Base-by-base conservation (phyloP, 2,888 invertebrate species). In the Heliothis peltigera region DNA sequence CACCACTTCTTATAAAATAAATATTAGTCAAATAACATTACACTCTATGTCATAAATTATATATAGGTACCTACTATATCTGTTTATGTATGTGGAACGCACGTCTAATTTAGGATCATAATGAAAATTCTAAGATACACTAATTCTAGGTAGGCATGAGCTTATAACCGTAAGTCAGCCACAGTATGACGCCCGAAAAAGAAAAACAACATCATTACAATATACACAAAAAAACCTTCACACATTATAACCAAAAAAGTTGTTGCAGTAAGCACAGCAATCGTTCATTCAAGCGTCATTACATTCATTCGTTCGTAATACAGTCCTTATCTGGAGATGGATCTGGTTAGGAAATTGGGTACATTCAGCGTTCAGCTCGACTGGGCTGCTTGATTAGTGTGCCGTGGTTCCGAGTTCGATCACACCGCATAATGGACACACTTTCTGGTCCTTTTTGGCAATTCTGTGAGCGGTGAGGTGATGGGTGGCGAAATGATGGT, bases 301-400 rank as follows among this genome's bases (percentile, higher is more conserved):
- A 89, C 87, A 84, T 88, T 88, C 85, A 80, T 80, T 89, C 88
- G 65, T 75, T 74, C 73, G 63, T 83, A 81, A 75, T 72, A 79
- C 74, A 60, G 75, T 71, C 82, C 80, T 76, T 89, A 92, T 91
- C 91, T 75, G 58, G 77, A 80, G 83, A 84, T 85, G 80, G 85
- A 92, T 92, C 90, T 91, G 70, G 87, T 87, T 88, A 89, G 93
- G 92, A 93, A 92, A 92, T 92, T 91, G 91, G 82, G 84, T 88
- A 84, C 89, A 86, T 88, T 90, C 89, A 87, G 85, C 81, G 86
- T 91, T 89, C 87, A 87, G 86, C 86, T 83, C 77, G 88, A 82
- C 75, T 80, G 87, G 56, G 66, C 74, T 66, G 74, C 70, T 87
- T 87, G 87, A 88, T 89, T 88, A 88, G 82, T 81, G 83, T 72